Evolutionary conservation across 2,888 invertebrate genomes (phyloP), one percentile per base, ranked within the genome.

Genomic region (Drosophila eohydei): DNA sequence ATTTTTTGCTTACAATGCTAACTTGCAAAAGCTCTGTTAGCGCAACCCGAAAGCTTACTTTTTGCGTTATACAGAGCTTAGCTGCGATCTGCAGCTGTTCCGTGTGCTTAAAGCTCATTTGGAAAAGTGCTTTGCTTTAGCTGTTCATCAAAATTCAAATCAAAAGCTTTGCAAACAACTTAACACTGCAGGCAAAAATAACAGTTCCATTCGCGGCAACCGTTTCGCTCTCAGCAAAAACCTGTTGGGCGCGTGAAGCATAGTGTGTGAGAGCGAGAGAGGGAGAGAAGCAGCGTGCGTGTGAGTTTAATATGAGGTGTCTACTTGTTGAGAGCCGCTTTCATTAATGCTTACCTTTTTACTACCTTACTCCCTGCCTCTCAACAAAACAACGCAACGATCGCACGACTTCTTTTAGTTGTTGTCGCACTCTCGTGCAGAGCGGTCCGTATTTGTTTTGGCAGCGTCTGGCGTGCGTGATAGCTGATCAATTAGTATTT

Each of bases 321-420:
- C 59, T 41, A 21, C 38, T 54, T 69, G 57, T n/a, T 38, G 61
- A 63, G 59, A 55, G 48, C 30, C 14, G 61, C 61, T 77, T 55
- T 59, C 64, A 61, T 43, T 48, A 61, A 38, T 71, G 16, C 38
- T 30, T 3, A 48, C 30, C 48, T 48, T n/a, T n/a, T 9, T n/a
- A 9, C n/a, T 12, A 21, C 3, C n/a, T 26, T 7, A 28, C 62
- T 50, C 34, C 46, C 68, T 4, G 38, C 51, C 51, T 40, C 36
- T 16, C 34, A 30, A 5, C 54, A 41, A 56, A 43, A 34, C 59
- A 43, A 32, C 44, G 21, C 6, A 1, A n/a, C 72, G 81, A 80
- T 86, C 81, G 57, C 56, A 30, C 67, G 12, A 58, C 21, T 52
- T 55, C 12, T 40, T 28, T 80, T 79, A 88, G 86, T 88, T 54